Conservation (phyloP, 2,888 invertebrate genomes). For the Cephus runcator region DNA sequence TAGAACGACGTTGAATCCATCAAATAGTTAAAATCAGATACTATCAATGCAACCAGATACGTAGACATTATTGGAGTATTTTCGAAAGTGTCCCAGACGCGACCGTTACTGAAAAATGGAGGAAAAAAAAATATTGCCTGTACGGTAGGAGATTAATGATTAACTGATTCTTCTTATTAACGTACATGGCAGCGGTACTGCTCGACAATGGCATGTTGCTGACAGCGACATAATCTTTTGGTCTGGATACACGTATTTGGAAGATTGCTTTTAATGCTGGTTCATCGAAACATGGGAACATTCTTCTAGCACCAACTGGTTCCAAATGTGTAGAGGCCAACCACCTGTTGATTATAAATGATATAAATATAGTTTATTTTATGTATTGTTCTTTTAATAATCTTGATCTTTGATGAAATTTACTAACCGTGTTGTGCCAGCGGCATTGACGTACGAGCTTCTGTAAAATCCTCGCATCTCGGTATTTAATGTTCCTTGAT, state of each 20-base stretch:
- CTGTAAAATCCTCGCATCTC: slow-evolving; percentile 73
- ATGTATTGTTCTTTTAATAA: too few relatives aligned
- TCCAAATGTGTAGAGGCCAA: slow-evolving; percentile 79
- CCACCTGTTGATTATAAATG: slow-evolving; percentile 59
- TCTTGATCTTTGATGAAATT: not conserved
- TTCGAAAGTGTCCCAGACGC: slow-evolving; percentile 61
- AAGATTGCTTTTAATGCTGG: slow-evolving; percentile 78
- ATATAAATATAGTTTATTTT: too few relatives aligned
- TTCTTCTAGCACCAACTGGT: slow-evolving; percentile 77
- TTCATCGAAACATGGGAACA: slow-evolving; percentile 81
- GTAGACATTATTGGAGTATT: slow-evolving; percentile 80
- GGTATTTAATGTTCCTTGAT: slow-evolving; percentile 69
- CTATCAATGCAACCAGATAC: slow-evolving; percentile 85
- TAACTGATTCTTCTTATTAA: not conserved
- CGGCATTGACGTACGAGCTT: slow-evolving; percentile 68
- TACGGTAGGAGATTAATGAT: not conserved
- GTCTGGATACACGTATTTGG: slow-evolving; percentile 63
- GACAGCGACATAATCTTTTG: slow-evolving; percentile 47
- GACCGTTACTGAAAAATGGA: slow-evolving; percentile 23
- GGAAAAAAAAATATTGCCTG: not conserved
- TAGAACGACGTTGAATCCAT: slow-evolving; percentile 58
- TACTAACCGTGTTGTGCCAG: slow-evolving; percentile 69
- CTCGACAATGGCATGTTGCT: slow-evolving; percentile 53
- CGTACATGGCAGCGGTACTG: slow-evolving; percentile 41
- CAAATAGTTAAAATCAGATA: slow-evolving; percentile 73